Evolutionary conservation across 2,113 vertebrate genomes (phyloP).

Genomic region (Malurus melanocephalus): DNA sequence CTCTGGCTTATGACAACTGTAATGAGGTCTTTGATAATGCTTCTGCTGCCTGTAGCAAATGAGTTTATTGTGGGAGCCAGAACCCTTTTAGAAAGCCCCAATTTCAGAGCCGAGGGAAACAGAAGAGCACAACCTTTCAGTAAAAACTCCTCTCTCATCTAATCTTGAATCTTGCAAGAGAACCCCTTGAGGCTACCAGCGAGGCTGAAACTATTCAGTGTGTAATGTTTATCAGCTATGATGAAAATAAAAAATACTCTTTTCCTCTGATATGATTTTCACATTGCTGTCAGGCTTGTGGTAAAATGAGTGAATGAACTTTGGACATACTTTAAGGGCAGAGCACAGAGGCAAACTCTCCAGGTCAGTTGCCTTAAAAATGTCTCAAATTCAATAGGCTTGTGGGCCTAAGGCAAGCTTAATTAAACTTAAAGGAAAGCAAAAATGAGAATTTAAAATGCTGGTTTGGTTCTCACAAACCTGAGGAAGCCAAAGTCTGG

Average conservation of each 20-base stretch:
- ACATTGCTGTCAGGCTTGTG: background rate
- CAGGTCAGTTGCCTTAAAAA: slow-evolving; percentile 9
- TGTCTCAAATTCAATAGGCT: slow-evolving; percentile 36
- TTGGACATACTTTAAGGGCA: background rate
- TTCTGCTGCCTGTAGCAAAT: slow-evolving; percentile 26
- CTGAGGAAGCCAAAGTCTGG: slow-evolving; percentile 54
- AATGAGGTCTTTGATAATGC: background rate
- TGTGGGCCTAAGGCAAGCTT: slow-evolving; percentile 50
- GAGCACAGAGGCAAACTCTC: background rate
- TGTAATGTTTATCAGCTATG: background rate
- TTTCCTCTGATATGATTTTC: background rate
- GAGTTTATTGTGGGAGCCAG: background rate
- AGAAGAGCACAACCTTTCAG: background rate
- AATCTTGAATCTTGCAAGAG: background rate
- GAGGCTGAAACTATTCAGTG: background rate
- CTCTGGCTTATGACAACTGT: background rate
- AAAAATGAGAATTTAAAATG: slow-evolving; percentile 54
- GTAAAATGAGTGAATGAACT: background rate
- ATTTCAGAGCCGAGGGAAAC: background rate
- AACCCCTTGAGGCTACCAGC: background rate
- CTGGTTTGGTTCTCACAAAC: slow-evolving; percentile 57
- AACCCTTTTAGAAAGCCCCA: background rate
- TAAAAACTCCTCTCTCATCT: background rate
- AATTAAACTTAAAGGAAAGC: slow-evolving; percentile 61
- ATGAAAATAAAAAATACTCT: background rate